phyloP scores from a whole-genome alignment of 2,888 invertebrate genomes.

The Eupithecia centaureata region DNA sequence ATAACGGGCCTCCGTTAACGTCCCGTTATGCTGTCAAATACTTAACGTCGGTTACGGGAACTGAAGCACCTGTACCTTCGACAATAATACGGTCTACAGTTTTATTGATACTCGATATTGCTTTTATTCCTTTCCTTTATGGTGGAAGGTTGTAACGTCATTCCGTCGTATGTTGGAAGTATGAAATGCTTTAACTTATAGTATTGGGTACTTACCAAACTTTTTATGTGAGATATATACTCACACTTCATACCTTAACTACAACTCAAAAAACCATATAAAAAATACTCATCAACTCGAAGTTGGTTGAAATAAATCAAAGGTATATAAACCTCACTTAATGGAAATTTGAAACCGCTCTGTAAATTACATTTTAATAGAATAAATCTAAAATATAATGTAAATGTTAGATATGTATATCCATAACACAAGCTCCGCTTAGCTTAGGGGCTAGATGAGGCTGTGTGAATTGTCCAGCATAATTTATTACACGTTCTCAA shows the following conservation, averaged over 20 bases:
- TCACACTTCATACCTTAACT: not conserved
- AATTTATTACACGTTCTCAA: too few species aligned
- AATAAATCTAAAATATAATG: too few species aligned
- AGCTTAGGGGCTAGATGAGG: too few species aligned
- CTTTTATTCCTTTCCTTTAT: not conserved
- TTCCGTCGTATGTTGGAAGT: not conserved
- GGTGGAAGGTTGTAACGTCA: not conserved
- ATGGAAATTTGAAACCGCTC: too few species aligned
- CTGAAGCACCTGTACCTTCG: not conserved
- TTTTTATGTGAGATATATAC: too few species aligned
- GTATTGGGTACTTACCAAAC: not conserved
- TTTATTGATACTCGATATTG: slow-evolving; percentile 13
- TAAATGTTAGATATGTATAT: too few species aligned
- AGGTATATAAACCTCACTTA: too few species aligned
- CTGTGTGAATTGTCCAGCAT: too few species aligned
- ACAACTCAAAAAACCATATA: not conserved
- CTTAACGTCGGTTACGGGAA: slow-evolving; percentile 24
- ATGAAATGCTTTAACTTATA: not conserved
- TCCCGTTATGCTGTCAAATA: slow-evolving; percentile 32
- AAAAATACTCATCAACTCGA: not conserved
- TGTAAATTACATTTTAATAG: too few species aligned
- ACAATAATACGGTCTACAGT: slow-evolving; percentile 6
- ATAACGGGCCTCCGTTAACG: slow-evolving; percentile 27
- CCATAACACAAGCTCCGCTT: too few species aligned
- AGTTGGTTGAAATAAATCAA: not conserved